Conservation (phyloP, 2,888 invertebrate species). For the Rhagophthalmus giganteus region DNA sequence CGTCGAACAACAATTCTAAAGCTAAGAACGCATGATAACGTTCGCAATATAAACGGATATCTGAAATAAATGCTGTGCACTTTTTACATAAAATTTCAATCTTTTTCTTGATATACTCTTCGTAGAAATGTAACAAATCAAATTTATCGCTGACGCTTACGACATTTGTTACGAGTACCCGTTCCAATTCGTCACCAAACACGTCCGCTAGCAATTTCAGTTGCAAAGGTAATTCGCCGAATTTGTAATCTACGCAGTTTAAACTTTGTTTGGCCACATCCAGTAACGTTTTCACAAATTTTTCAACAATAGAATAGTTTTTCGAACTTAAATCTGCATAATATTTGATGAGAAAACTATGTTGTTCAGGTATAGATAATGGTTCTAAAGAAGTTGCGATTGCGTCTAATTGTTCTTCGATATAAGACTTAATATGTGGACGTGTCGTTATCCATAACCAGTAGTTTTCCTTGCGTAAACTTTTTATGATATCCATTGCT, state of each 20-base stretch:
- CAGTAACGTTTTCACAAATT: slow-evolving; percentile 1
- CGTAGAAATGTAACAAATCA: background rate
- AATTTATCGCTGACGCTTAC: background rate
- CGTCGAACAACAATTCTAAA: slow-evolving; percentile 1
- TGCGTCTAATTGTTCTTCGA: background rate
- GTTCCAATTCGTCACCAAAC: background rate
- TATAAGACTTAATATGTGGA: background rate
- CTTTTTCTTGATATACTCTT: background rate
- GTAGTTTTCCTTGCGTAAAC: background rate
- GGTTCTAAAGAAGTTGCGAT: background rate
- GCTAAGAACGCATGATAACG: slow-evolving; percentile 1
- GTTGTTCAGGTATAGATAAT: background rate
- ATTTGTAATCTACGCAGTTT: background rate
- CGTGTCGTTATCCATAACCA: background rate
- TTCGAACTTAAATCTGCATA: background rate
- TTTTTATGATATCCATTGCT: background rate
- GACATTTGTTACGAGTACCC: background rate
- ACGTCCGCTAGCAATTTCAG: slow-evolving; percentile 1
- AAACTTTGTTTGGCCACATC: background rate
- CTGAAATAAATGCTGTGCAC: background rate
- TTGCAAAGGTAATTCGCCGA: background rate
- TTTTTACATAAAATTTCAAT: slow-evolving; percentile 1
- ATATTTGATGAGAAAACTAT: background rate
- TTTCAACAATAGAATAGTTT: background rate
- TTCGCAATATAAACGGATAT: background rate